These are phyloP conservation scores for Polyodon spathula DNA, from an alignment of 2,113 vertebrate genomes.

Conservation along the genomic window DNA sequence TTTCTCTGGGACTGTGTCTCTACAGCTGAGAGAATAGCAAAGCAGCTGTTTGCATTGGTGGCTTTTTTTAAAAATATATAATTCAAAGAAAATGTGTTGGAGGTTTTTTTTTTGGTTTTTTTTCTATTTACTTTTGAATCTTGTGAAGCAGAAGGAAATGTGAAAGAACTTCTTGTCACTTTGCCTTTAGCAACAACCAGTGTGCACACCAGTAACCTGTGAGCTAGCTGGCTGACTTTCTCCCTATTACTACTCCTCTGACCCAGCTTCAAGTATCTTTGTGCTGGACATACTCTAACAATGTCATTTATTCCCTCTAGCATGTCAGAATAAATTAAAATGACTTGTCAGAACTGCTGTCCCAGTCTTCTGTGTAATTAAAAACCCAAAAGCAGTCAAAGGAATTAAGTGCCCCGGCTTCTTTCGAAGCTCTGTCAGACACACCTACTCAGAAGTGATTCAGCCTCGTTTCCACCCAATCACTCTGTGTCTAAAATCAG, in stretches of 20 bases:
- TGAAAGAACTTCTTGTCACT: conserved; percentile 22
- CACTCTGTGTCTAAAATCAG: too few relatives aligned
- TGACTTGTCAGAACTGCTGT: conserved; percentile 64
- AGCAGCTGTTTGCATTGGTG: conserved; percentile 33
- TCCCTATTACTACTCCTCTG: conserved; percentile 40
- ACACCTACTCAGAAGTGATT: too few relatives aligned
- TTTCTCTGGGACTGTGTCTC: conserved; percentile 43
- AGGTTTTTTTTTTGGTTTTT: conserved; percentile 45
- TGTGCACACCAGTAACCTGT: conserved; percentile 27
- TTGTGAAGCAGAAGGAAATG: conserved; percentile 48
- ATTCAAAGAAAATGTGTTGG: conserved; percentile 42
- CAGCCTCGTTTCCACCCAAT: too few relatives aligned
- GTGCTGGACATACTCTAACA: conserved; percentile 65
- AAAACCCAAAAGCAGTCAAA: conserved; percentile 13
- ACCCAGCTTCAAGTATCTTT: conserved; percentile 64
- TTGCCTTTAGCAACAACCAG: conserved; percentile 28
- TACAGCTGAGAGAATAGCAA: conserved; percentile 27
- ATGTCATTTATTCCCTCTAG: conserved; percentile 82
- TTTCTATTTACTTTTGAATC: conserved; percentile 49
- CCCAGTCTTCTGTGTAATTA: conserved; percentile 62
- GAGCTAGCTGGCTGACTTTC: conserved; percentile 19
- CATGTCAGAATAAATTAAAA: conserved; percentile 77
- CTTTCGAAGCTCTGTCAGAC: not conserved
- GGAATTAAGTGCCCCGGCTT: not conserved
- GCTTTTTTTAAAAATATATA: conserved; percentile 29